These are phyloP conservation scores for Hyperoodon ampullatus DNA, from an alignment of 2,113 vertebrate species.

Conservation along the genomic window DNA sequence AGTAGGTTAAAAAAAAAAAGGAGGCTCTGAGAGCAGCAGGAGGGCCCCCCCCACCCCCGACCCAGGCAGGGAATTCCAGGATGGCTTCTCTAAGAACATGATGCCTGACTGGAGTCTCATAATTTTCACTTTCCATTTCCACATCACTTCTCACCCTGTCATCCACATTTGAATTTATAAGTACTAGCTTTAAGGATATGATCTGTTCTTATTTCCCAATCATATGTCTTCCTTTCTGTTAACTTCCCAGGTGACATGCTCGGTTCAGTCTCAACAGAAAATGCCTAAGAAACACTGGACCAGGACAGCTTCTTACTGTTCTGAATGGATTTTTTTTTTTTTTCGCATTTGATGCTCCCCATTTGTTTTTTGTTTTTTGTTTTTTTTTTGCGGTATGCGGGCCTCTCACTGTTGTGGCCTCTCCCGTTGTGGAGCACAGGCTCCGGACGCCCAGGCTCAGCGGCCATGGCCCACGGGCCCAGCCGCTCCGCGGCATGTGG, in stretches of 20 bases:
- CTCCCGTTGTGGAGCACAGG: no score
- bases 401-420: no score
- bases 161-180: not conserved
- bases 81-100: not conserved
- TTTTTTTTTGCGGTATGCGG: no score
- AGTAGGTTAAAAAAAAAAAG: not conserved
- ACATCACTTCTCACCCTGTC: not conserved
- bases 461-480: no score
- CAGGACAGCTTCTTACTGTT: not conserved
- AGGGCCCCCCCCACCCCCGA: not conserved
- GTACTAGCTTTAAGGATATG: not conserved
- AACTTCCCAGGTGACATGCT: not conserved
- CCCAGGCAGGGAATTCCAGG: not conserved
- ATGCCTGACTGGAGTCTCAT: not conserved
- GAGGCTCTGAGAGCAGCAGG: not conserved
- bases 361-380: no score
- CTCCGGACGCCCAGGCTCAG: no score
- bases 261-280: not conserved
- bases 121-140: not conserved
- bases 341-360: not conserved
- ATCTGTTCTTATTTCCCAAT: not conserved
- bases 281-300: not conserved
- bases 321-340: not conserved
- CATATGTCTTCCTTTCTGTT: conserved; percentile 1
- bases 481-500: no score